Conservation (phyloP, 2,113 vertebrate species). For the Lepus timidus region DNA sequence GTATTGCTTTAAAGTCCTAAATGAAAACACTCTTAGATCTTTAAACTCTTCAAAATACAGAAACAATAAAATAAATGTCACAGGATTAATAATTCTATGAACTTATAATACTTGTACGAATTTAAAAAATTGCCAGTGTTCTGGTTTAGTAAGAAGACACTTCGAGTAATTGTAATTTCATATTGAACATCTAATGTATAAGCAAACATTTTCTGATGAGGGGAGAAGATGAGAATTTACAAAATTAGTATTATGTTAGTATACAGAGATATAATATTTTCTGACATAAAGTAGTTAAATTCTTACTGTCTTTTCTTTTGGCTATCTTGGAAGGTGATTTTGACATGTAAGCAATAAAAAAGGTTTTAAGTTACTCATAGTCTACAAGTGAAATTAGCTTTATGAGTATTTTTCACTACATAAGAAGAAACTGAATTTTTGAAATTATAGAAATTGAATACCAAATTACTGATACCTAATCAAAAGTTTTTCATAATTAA, state of each 20-base stretch:
- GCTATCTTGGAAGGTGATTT: conserved; percentile 40
- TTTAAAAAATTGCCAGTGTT: conserved; percentile 30
- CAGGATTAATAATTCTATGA: conserved; percentile 35
- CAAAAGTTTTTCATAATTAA: conserved; percentile 42
- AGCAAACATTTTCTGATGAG: not conserved
- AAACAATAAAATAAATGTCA: conserved; percentile 2
- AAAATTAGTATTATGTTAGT: conserved; percentile 42
- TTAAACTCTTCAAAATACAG: conserved; percentile 46
- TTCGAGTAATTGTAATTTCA: conserved; percentile 54
- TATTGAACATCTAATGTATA: conserved; percentile 53
- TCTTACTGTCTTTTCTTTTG: conserved; percentile 21
- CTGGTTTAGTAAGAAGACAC: conserved; percentile 41
- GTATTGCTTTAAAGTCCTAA: conserved; percentile 54
- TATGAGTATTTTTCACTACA: conserved; percentile 51
- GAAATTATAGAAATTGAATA: conserved; percentile 55
- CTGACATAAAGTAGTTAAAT: conserved; percentile 28
- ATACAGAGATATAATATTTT: conserved; percentile 52
- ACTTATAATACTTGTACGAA: conserved; percentile 32
- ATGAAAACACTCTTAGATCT: not conserved
- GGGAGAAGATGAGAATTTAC: conserved; percentile 49
- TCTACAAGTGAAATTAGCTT: conserved; percentile 45
- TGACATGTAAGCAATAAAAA: conserved; percentile 35
- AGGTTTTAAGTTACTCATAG: conserved; percentile 22
- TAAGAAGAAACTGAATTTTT: conserved; percentile 56
- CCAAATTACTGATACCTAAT: conserved; percentile 29